Evolutionary conservation across 37 sponge, comb jelly and placozoan species (phyloP).

Genomic region (Bolinopsis microptera): DNA sequence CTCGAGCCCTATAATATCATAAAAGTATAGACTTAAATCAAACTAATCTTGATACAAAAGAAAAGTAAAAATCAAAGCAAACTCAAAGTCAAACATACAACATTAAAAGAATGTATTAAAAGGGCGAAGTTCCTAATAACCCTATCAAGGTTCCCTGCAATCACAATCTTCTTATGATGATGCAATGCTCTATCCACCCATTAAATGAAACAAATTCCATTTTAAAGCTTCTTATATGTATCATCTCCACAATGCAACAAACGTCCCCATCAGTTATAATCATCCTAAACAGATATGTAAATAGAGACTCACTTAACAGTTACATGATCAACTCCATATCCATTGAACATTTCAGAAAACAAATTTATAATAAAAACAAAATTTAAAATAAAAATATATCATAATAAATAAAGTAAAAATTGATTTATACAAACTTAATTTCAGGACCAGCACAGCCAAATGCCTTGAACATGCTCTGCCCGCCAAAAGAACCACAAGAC

Average conservation of each 20-base stretch:
- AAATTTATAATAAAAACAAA: too few relatives aligned
- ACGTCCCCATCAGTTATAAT: not conserved
- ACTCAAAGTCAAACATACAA: not conserved
- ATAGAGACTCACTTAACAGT: too few relatives aligned
- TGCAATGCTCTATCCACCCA: not conserved
- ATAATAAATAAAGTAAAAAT: not conserved
- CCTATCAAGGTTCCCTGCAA: conserved; percentile 33
- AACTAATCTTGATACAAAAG: not conserved
- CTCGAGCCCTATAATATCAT: not conserved
- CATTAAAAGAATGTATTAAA: not conserved
- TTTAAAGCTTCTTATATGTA: not conserved
- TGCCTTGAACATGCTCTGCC: too few relatives aligned
- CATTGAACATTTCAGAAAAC: too few relatives aligned
- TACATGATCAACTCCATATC: too few relatives aligned
- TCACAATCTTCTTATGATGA: conserved; percentile 21
- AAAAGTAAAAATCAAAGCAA: not conserved
- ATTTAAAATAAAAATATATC: not conserved
- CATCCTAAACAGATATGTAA: not conserved
- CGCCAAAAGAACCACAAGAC: too few relatives aligned
- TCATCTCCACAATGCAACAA: conserved; percentile 18
- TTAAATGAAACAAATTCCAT: not conserved
- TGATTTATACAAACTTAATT: not conserved
- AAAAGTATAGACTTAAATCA: too few relatives aligned
- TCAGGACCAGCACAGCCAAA: too few relatives aligned
- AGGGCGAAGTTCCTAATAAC: not conserved